phyloP scores from a whole-genome alignment of 2,113 vertebrate genomes.

The Rhinogobius similis region DNA sequence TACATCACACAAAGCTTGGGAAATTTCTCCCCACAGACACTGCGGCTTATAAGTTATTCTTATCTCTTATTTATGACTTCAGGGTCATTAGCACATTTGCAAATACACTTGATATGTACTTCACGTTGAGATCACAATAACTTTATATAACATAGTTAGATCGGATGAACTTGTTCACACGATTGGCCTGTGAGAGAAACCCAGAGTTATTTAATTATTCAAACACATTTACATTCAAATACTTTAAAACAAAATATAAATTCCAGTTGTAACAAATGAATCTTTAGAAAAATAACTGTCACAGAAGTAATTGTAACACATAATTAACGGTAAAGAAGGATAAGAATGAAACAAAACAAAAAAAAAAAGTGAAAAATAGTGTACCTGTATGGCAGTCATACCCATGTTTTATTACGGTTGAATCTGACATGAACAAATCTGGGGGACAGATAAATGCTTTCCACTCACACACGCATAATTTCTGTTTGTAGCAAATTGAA shows the following conservation, averaged over 20 bases:
- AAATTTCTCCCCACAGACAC: constrained; percentile 56
- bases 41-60: constrained; percentile 32
- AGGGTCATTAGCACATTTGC: constrained; percentile 37
- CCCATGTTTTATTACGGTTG: constrained; percentile 73
- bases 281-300: neutral
- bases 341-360: neutral
- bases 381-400: constrained; percentile 55
- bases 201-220: constrained; percentile 8
- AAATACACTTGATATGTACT: constrained; percentile 16
- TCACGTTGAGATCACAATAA: constrained; percentile 12
- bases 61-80: constrained; percentile 33
- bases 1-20: constrained; percentile 75
- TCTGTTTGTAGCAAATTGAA: constrained; percentile 47
- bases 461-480: constrained; percentile 6
- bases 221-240: constrained; percentile 41
- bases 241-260: constrained; percentile 39
- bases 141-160: neutral
- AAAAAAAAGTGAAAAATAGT: constrained; percentile 36
- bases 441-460: constrained; percentile 49
- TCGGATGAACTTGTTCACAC: constrained; percentile 1
- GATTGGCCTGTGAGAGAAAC: constrained; percentile 13
- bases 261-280: constrained; percentile 1
- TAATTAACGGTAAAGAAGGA: constrained; percentile 31
- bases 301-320: constrained; percentile 31
- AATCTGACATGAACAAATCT: constrained; percentile 60